phyloP scores from a whole-genome alignment of 2,113 vertebrate genomes.

The Oncorhynchus gorbuscha region DNA sequence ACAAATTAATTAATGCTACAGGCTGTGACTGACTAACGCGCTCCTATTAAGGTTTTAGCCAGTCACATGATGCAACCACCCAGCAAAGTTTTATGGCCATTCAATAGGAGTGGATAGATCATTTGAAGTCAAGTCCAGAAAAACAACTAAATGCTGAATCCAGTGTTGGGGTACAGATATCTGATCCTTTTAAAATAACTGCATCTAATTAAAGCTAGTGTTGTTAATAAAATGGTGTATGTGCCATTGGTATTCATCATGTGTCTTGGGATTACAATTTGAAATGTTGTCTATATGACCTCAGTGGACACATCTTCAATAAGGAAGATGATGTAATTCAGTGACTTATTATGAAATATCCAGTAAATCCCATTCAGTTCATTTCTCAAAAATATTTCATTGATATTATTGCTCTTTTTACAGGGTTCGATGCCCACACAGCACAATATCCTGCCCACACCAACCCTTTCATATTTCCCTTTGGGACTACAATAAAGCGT shows the following conservation, averaged over 20 bases:
- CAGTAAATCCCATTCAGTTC: conserved; percentile 19
- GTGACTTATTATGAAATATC: conserved; percentile 46
- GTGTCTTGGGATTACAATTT: background rate
- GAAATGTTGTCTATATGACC: background rate
- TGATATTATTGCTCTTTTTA: conserved; percentile 54
- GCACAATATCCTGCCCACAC: too few species aligned
- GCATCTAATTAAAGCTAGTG: background rate
- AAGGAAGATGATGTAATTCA: conserved; percentile 54
- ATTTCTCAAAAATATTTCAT: conserved; percentile 64
- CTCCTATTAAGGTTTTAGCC: conserved; percentile 51
- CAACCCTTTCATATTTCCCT: conserved; percentile 16
- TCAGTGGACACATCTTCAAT: background rate
- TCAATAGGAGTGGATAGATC: too few species aligned
- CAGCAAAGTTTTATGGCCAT: background rate
- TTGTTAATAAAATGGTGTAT: background rate
- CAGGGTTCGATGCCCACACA: conserved; percentile 52
- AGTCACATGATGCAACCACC: conserved; percentile 47
- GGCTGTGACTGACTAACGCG: conserved; percentile 57
- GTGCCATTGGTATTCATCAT: background rate
- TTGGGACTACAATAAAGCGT: conserved; percentile 63
- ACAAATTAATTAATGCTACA: conserved; percentile 71
- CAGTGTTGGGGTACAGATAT: background rate
- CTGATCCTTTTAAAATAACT: conserved; percentile 8
- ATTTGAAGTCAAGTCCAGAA: conserved; percentile 17
- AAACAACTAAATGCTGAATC: background rate